Base-by-base conservation (phyloP, 2,797 vertebrate species). In the Leptatherina wallacei region DNA sequence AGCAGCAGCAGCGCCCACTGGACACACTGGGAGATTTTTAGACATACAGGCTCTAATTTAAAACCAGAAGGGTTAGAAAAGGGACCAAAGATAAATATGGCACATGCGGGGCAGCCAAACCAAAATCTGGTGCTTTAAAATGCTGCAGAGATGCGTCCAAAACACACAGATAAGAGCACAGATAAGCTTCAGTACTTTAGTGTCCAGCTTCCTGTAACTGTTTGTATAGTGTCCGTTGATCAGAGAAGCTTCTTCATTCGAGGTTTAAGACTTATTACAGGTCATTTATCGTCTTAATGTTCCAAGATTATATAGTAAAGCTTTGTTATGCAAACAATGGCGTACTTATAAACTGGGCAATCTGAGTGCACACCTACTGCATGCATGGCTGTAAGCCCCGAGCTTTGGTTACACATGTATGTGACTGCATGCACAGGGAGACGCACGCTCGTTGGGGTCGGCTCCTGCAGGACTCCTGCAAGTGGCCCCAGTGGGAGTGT, bases 41-140 rank as follows among this genome's bases (percentile, higher is more conserved):
- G 77, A 83, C 67, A 70, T 64, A 80, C 63, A 87, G 83, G 65
- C 75, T 89, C 85, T 92, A 88, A 91, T 92, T 92, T 92, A 90
- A 93, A 90, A 82, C 74, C 87, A 86, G 83, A 11, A 12, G 75
- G 61, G 81, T 83, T 74, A 70, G 73, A 88, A 74, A 73, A 49
- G 75, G 64, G 44, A 78, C 88, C 89, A 83, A 90, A 92, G 91
- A 93, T 93, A 94, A 84, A 76, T 69, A 59, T 33, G 65, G 68
- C 84, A 85, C 77, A 80, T 83, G 62, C 47, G 83, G 73, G 52
- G 61, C 60, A 77, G 87, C 85, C 89, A 88, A 91, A 90, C 87
- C 90, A 51, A 61, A 75, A 59, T 78, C 54, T 30, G 78, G 52
- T 65, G 59, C 59, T 81, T 85, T 71, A 69, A 77, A 76, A 71